These are phyloP conservation scores for Pammene fasciana DNA, from an alignment of 2,888 invertebrate genomes.

Conservation along the genomic window DNA sequence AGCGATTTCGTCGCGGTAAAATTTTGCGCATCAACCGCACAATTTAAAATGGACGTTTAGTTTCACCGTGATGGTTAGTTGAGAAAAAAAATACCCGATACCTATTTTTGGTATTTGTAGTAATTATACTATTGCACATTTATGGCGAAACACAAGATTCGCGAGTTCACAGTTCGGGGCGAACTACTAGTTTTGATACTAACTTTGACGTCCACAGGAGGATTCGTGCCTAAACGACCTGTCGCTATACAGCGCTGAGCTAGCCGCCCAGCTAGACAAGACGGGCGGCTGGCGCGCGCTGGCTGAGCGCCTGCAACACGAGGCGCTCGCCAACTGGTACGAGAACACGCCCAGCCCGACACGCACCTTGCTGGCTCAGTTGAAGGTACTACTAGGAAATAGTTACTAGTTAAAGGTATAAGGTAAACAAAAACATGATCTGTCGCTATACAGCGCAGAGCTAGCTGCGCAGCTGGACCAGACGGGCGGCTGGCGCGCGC, in stretches of 20 bases:
- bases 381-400: constrained; percentile 61
- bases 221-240: constrained; percentile 50
- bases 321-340: constrained; percentile 77
- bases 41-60: too few species aligned
- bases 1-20: too few species aligned
- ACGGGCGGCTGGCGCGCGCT: constrained; percentile 84
- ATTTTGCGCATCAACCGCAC: too few species aligned
- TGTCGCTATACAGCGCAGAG: not conserved
- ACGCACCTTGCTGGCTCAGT: constrained; percentile 80
- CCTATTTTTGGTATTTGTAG: too few species aligned
- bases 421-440: too few species aligned
- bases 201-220: not conserved
- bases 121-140: too few species aligned
- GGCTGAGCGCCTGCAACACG: constrained; percentile 79
- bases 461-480: constrained; percentile 77
- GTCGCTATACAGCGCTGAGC: constrained; percentile 61
- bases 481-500: constrained; percentile 82
- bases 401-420: not conserved
- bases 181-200: too few species aligned
- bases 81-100: too few species aligned
- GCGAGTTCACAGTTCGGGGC: too few species aligned
- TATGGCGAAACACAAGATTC: too few species aligned
- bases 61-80: too few species aligned
- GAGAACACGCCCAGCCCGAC: constrained; percentile 77
- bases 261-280: constrained; percentile 80